Base-by-base conservation (phyloP, 1,140 invertebrate genomes). In the Teleopsis dalmanni region DNA sequence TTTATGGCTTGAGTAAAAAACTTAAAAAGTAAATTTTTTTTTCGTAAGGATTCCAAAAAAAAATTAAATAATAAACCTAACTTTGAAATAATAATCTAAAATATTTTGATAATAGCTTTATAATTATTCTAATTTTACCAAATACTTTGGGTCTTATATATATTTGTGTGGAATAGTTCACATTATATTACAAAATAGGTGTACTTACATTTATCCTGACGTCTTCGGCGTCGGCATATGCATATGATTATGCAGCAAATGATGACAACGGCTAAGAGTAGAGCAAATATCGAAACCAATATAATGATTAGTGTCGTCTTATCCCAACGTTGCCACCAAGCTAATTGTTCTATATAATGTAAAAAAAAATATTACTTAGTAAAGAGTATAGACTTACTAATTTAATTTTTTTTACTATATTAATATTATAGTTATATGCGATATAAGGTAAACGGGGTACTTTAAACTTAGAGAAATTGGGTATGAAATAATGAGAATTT, bases 161-260 rank as follows among this genome's bases (percentile, higher is more conserved):
- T 45, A 31, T 51, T 48, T n/a, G n/a, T n/a, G n/a, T n/a, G n/a
- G n/a, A n/a, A n/a, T n/a, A n/a, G n/a, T n/a, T n/a, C n/a, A n/a
- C n/a, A n/a, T n/a, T n/a, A n/a, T n/a, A n/a, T n/a, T n/a, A n/a
- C n/a, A n/a, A 44, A 33, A 7, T 22, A 25, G 34, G 14, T 14
- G 49, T 61, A 88, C 87, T 89, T 76, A 91, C 88, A 91, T 83
- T 91, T 91, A 61, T 85, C 84, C 57, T 83, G 81, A 45, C 82
- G 82, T 53, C 85, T 76, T 71, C 87, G 87, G 47, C 84, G 77
- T 50, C 84, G 75, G 68, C 87, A 91, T 51, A 90, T 79, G 59
- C 88, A 79, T 59, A 87, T 85, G 59, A 92, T 86, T 55, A 87
- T 81, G 60, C 88, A 81, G 71, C 87, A 88, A 49, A 91, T 81